Percentiles rank a stretch among this genome's conserved stretches.
Evolutionary conservation across 2,113 vertebrate genomes (phyloP).

Genomic region (Monarcha castaneiventris): DNA sequence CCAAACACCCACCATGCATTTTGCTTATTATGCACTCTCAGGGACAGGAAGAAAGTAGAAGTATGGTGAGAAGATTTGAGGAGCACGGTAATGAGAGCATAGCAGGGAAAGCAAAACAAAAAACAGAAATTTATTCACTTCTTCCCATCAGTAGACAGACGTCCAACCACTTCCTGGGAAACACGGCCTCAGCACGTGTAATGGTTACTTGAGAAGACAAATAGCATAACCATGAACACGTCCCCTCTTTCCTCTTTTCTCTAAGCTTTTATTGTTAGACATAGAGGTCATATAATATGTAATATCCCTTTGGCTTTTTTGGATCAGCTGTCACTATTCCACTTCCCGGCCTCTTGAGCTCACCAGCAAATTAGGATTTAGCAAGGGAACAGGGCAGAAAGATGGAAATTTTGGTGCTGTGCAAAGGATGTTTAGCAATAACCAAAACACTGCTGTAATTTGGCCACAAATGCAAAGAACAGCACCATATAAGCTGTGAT

Average conservation of each 20-base stretch:
- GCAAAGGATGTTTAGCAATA: background rate
- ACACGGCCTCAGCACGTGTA: accelerated
- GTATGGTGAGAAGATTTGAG: background rate
- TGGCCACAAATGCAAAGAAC: background rate
- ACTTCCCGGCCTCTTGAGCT: background rate
- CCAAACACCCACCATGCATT: background rate
- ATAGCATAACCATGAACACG: background rate
- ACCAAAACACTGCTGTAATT: background rate
- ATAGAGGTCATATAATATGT: background rate
- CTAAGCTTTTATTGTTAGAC: background rate
- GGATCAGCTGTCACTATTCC: background rate
- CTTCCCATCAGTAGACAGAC: background rate
- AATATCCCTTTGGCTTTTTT: background rate
- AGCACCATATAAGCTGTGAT: background rate
- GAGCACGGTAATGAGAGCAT: accelerated
- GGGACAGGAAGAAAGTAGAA: background rate
- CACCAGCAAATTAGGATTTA: background rate
- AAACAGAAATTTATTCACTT: background rate
- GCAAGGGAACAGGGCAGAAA: background rate
- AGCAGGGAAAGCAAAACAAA: background rate
- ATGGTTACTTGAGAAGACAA: background rate
- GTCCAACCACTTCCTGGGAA: background rate
- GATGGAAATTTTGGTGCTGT: background rate
- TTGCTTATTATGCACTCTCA: background rate
- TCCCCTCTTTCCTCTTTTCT: background rate